These are phyloP conservation scores for Anthonomus grandis DNA, from an alignment of 1,140 invertebrate species.

Conservation along the genomic window DNA sequence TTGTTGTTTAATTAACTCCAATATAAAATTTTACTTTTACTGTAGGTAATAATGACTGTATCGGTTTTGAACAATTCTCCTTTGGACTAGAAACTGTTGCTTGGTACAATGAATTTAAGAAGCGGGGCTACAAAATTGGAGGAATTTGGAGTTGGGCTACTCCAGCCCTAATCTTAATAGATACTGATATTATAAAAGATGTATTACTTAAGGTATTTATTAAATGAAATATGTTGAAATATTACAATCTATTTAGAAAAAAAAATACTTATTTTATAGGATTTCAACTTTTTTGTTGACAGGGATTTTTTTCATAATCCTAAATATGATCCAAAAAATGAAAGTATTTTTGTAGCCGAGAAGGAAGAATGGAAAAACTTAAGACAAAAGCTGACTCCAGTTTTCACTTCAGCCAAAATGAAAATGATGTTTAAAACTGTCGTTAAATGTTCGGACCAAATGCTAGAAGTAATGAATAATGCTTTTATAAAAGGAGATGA, in stretches of 20 bases:
- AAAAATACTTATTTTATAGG: conserved; percentile 23
- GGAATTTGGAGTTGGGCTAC: conserved; percentile 28
- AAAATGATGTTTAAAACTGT: conserved; percentile 49
- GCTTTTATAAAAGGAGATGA: conserved; percentile 26
- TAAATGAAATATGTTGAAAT: background rate
- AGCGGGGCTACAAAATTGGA: conserved; percentile 30
- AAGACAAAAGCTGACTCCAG: conserved; percentile 50
- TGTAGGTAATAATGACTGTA: conserved; percentile 16
- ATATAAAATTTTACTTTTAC: too few relatives aligned
- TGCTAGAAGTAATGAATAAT: conserved; percentile 44
- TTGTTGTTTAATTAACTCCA: too few relatives aligned
- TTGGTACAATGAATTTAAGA: conserved; percentile 44
- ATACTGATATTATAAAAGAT: conserved; percentile 52
- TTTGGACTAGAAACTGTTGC: conserved; percentile 14
- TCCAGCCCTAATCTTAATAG: conserved; percentile 39
- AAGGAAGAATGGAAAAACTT: conserved; percentile 52
- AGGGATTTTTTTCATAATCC: conserved; percentile 48
- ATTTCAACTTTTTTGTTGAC: conserved; percentile 52
- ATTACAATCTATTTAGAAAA: background rate
- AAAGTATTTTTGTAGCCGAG: conserved; percentile 50
- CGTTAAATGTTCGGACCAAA: conserved; percentile 28
- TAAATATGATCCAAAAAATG: conserved; percentile 49
- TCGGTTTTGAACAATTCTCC: conserved; percentile 5
- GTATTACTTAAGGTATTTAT: conserved; percentile 47
- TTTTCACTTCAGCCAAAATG: conserved; percentile 54